These are phyloP conservation scores for Trichogramma dendrolimi DNA, from an alignment of 2,888 invertebrate species.

Conservation along the genomic window DNA sequence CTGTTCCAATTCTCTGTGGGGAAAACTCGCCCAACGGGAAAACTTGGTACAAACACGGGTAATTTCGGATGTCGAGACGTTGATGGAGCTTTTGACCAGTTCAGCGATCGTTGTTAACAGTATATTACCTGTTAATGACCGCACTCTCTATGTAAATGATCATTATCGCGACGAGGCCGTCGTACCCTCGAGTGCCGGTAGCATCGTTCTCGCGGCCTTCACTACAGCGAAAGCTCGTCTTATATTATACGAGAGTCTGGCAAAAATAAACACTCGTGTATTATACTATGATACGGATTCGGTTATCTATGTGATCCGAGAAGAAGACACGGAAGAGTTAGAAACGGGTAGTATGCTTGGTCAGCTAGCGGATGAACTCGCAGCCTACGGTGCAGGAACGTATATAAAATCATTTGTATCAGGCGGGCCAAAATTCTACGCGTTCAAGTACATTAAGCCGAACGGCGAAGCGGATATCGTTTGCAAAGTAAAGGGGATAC, in stretches of 20 bases:
- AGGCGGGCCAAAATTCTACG: conserved; percentile 18
- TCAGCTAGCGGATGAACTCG: conserved; percentile 16
- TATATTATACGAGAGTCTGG: conserved; percentile 23
- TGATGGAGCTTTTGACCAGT: conserved; percentile 6
- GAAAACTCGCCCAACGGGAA: conserved; percentile 19
- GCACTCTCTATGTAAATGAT: conserved; percentile 10
- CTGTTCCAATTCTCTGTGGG: conserved; percentile 18
- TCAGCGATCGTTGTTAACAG: not conserved
- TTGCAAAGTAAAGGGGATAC: conserved; percentile 12
- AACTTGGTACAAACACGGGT: conserved; percentile 7
- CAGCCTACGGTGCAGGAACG: not conserved
- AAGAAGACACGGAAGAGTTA: not conserved
- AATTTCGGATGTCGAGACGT: not conserved
- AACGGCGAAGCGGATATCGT: conserved; percentile 5
- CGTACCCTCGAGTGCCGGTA: not conserved
- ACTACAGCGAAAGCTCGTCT: too few relatives aligned
- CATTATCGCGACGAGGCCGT: not conserved
- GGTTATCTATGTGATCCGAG: not conserved
- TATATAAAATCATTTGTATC: conserved; percentile 18
- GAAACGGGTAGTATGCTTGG: conserved; percentile 1
- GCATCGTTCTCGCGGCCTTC: conserved; percentile 16
- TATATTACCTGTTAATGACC: conserved; percentile 9
- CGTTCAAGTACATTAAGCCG: conserved; percentile 3
- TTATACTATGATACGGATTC: conserved; percentile 15
- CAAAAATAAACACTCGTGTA: conserved; percentile 30